Base-by-base conservation (phyloP, 37 sponge, comb jelly and placozoan genomes). In the Axinella damicornis region DNA sequence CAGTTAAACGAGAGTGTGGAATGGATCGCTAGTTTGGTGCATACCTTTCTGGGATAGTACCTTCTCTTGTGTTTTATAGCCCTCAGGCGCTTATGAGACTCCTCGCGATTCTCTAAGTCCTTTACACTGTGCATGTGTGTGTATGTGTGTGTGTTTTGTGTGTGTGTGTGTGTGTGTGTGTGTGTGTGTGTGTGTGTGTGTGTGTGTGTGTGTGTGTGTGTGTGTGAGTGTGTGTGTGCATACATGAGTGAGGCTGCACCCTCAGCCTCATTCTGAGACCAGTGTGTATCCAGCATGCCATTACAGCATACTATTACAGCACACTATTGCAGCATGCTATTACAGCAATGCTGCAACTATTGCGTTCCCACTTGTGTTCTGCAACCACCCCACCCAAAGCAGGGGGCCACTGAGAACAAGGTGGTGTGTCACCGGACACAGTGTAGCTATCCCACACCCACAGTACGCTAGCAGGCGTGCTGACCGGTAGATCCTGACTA, bases 401-500 rank as follows among this genome's bases (percentile, higher is more conserved):
- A n/a, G n/a, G n/a, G n/a, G n/a, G n/a, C n/a, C n/a, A n/a, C n/a
- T n/a, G n/a, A n/a, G n/a, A n/a, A n/a, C n/a, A n/a, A n/a, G n/a
- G n/a, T n/a, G n/a, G n/a, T n/a, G n/a, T n/a, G n/a, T n/a, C n/a
- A n/a, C n/a, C n/a, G n/a, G n/a, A n/a, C n/a, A n/a, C n/a, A n/a
- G n/a, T n/a, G n/a, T n/a, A n/a, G 28, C 21, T 14, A 66, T 24
- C 15, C 15, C 30, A 66, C n/a, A n/a, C n/a, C n/a, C 4, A 46
- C 46, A 46, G 46, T 46, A 72, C 55, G 2, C 6, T 9, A 38
- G 53, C 67, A 54, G 5, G 24, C 53, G 6, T 66, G 30, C 57
- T 17, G 13, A 71, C 38, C 88, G 67, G 94, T 99, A 99, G 39
- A 99, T 99, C 81, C 99, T 82, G 69, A 99, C 99, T 15, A 99